Percentiles rank a stretch among this genome's conserved stretches.
Evolutionary conservation across 1,140 invertebrate species (phyloP).

Genomic region (Drosophila malerkotliana): DNA sequence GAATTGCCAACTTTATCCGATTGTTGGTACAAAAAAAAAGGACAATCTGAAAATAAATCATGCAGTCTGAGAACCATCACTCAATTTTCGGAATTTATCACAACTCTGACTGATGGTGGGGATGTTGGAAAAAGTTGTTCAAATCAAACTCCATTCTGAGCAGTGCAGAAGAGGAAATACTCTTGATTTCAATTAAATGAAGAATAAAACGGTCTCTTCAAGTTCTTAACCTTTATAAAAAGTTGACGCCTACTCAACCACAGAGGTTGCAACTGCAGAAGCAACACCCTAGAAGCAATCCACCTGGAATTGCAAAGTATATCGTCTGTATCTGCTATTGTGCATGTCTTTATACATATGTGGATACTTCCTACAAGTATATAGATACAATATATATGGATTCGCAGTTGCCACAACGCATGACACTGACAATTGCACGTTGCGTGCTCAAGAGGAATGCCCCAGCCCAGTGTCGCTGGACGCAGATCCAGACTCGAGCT

Average conservation of each 20-base stretch:
- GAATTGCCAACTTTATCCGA: conserved; percentile 32
- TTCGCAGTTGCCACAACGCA: conserved; percentile 51
- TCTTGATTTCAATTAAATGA: background rate
- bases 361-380: conserved; percentile 12
- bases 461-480: conserved; percentile 62
- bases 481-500: conserved; percentile 21
- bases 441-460: conserved; percentile 75
- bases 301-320: conserved; percentile 1
- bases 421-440: conserved; percentile 75
- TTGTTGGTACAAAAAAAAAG: conserved; percentile 1
- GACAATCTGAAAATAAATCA: conserved; percentile 2
- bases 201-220: background rate
- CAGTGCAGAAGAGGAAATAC: conserved; percentile 13
- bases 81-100: conserved; percentile 59
- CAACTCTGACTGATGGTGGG: conserved; percentile 20
- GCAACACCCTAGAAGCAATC: conserved; percentile 5
- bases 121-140: conserved; percentile 38
- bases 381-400: conserved; percentile 6
- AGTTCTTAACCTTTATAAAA: background rate
- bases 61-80: conserved; percentile 35
- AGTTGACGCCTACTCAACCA: conserved; percentile 36
- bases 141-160: conserved; percentile 13
- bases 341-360: background rate
- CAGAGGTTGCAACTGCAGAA: conserved; percentile 8
- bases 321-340: conserved; percentile 2